phyloP scores from a whole-genome alignment of 1,140 invertebrate genomes.

The Sipha flava region DNA sequence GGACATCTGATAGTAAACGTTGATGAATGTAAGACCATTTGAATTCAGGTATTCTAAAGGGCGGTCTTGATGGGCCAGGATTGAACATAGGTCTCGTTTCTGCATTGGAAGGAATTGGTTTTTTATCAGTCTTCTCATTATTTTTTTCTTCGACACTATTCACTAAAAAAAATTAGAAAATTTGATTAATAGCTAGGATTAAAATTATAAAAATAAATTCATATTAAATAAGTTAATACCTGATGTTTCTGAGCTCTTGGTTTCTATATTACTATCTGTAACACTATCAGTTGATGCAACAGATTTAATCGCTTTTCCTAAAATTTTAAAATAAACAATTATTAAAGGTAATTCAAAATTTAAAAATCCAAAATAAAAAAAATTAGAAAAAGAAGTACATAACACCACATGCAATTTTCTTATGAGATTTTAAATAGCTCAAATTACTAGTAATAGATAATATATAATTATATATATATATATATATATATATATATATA shows the following conservation, averaged over 20 bases:
- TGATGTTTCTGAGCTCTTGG: neutral
- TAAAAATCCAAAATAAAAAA: too few species aligned
- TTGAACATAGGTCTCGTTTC: slow-evolving; percentile 73
- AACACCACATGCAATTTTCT: too few species aligned
- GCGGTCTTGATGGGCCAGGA: slow-evolving; percentile 86
- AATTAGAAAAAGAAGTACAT: too few species aligned
- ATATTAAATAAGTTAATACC: neutral
- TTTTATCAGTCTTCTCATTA: slow-evolving; percentile 17
- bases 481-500: too few species aligned
- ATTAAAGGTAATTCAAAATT: too few species aligned
- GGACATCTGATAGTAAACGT: slow-evolving; percentile 86
- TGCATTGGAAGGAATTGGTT: neutral
- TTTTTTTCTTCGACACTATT: neutral
- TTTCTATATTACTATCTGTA: neutral
- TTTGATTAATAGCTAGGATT: neutral
- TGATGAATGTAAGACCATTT: slow-evolving; percentile 99
- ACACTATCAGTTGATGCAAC: neutral
- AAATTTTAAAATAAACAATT: neutral
- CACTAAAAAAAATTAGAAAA: neutral
- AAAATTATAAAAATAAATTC: neutral
- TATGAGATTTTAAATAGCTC: too few species aligned
- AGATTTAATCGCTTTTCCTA: neutral
- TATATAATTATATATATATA: too few species aligned
- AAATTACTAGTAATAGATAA: too few species aligned
- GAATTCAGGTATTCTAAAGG: slow-evolving; percentile 98